Evolutionary conservation across 2,888 invertebrate species (phyloP), one percentile per base, ranked within the genome.

Genomic region (Odontocerum albicorne): DNA sequence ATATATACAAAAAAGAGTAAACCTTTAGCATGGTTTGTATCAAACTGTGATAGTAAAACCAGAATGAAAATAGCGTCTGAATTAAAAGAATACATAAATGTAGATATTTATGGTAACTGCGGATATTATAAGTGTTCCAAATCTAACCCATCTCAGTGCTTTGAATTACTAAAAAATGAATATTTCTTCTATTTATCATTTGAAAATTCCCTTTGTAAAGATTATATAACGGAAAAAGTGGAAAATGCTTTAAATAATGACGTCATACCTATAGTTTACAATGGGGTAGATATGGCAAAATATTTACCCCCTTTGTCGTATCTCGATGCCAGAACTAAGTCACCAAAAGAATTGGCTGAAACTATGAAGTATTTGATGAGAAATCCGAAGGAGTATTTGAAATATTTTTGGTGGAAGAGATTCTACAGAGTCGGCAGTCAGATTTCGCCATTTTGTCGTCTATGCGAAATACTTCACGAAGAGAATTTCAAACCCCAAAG

Each of bases 221-320:
- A 87, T 67, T 87, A 87, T 66, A 82, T 87, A 32, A 86, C 86
- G 1, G 86, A 87, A 66, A 87, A 87, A 66, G 77, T 82, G 62
- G 80, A 75, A 67, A 66, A 67, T 44, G 66, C 67, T 31, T 63
- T 67, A 51, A 72, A 74, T 63, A 76, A 78, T 66, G 72, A 76
- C 63, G 71, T 78, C 27, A 65, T 81, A 15, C 60, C 60, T 1
- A 40, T 60, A 7, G 40, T 60, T 7, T 52, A 31, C 7, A 39
- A 80, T 2, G 80, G 77, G 4, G 73, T 72, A 40, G 75, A 81
- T 65, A 79, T 80, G 64, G 64, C 64, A 17, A 64, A 72, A 6
- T 70, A 71, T 7, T 70, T 79, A 1, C 81, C 81, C 1, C 70
- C 71, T 10, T 66, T 79, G 55, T 84, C 84, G 0, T 86, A 78